A percentile compares a stretch with the other conserved stretches of the same genome.
Conservation (phyloP, 30 jellyfish, hydroid and myxozoan genomes). For the Chironex yamaguchii region DNA sequence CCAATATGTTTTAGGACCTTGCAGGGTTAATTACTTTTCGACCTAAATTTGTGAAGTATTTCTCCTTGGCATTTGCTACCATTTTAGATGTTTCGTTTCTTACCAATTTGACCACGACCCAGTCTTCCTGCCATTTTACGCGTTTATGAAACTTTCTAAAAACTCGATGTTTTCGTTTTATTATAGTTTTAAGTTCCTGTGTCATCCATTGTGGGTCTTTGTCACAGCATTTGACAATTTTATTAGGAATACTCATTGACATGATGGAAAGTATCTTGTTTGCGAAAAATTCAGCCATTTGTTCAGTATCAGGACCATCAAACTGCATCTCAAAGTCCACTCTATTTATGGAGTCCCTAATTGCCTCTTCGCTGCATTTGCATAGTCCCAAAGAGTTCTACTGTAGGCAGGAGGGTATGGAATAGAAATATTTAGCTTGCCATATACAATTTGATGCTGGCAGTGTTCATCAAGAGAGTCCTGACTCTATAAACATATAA, state of each 20-base stretch:
- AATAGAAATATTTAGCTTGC: neutral
- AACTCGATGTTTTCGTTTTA: constrained; percentile 55
- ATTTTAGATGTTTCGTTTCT: constrained; percentile 28
- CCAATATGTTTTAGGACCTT: constrained; percentile 49
- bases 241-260: constrained; percentile 33
- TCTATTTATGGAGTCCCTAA: neutral
- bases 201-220: constrained; percentile 77
- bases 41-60: constrained; percentile 42
- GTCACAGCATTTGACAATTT: constrained; percentile 14
- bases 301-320: constrained; percentile 26
- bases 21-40: constrained; percentile 48
- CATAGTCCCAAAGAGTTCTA: constrained; percentile 3
- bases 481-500: neutral
- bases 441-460: constrained; percentile 21
- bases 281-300: constrained; percentile 57
- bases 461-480: constrained; percentile 22
- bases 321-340: constrained; percentile 34
- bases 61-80: constrained; percentile 40
- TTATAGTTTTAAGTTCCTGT: constrained; percentile 20
- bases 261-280: constrained; percentile 8
- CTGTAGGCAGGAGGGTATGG: constrained; percentile 12
- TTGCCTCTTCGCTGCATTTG: neutral
- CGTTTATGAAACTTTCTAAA: constrained; percentile 36
- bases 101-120: constrained; percentile 18
- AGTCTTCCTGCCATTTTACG: constrained; percentile 54